These are phyloP conservation scores for Patiria pectinifera DNA, from an alignment of 53 echinoderm and acorn worm genomes.

Conservation along the genomic window DNA sequence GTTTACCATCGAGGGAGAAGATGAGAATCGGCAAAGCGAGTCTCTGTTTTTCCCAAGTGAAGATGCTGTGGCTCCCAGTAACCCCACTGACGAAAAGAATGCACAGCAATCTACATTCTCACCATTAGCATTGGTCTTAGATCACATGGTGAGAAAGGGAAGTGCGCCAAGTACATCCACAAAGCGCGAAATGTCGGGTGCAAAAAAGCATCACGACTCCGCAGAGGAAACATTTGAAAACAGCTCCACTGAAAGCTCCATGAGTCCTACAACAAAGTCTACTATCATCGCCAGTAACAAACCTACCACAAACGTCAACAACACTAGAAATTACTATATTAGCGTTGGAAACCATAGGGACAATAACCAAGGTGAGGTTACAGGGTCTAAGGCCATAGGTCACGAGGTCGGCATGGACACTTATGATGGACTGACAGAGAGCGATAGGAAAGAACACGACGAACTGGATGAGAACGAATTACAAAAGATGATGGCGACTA, in stretches of 20 bases:
- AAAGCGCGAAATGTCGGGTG: not conserved
- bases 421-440: slow-evolving; percentile 21
- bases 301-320: slow-evolving; percentile 35
- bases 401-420: slow-evolving; percentile 20
- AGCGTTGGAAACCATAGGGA: not conserved
- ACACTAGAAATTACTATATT: slow-evolving; percentile 18
- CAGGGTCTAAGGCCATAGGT: slow-evolving; percentile 2
- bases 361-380: slow-evolving; percentile 2
- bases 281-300: not conserved
- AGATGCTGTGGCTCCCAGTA: not conserved
- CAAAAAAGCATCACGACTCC: slow-evolving; percentile 10
- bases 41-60: not conserved
- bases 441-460: slow-evolving; percentile 35
- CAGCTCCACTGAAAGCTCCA: slow-evolving; percentile 53
- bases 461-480: slow-evolving; percentile 23
- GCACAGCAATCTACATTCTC: not conserved
- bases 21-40: not conserved
- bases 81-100: not conserved
- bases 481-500: slow-evolving; percentile 13
- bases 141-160: slow-evolving; percentile 51
- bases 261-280: slow-evolving; percentile 44
- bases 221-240: slow-evolving; percentile 45
- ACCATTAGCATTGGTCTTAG: slow-evolving; percentile 20
- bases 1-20: slow-evolving; percentile 26
- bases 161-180: not conserved